Base-by-base conservation (phyloP, 2,888 invertebrate genomes). In the Zelleria hepariella region DNA sequence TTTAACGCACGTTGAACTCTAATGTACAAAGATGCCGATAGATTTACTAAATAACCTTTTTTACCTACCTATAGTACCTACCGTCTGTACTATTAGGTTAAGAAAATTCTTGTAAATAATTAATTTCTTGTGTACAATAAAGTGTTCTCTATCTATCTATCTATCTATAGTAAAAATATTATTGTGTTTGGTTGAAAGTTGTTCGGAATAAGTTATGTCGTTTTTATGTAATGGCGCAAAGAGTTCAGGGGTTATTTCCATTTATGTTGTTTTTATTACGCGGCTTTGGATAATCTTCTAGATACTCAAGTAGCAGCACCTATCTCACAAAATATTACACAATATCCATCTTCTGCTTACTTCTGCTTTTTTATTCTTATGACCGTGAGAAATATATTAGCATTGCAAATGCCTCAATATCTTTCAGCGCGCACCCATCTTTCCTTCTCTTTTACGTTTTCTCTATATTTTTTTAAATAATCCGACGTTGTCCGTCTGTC, bases 301-400 rank as follows among this genome's bases (percentile, higher is more conserved):
- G 24, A 24, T 8, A 24, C 7, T 52, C 10, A 24, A 23, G 21
- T 32, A 32, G 32, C 32, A 3, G 3, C 32, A 10, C 32, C 32
- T 32, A 32, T 32, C 32, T n/a, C n/a, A n/a, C 3, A 32, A 32
- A 7, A 32, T 32, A 4, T 32, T 10, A 10, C 32, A 32, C 27
- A 32, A 32, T 32, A 3, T 2, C 27, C 6, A 6, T 5, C 2
- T 2, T 20, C 20, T 20, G 18, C 20, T 7, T 20, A 8, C 20
- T 20, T 18, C 8, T 67, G 69, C 68, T 65, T 66, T n/a, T n/a
- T n/a, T n/a, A n/a, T n/a, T n/a, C 66, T 67, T 67, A 65, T 67
- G 60, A 32, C 61, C 62, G 63, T 67, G 64, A 65, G 67, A 64
- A 59, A 65, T 67, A 67, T 69, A 70, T 71, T 69, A 69, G 68